Base-by-base conservation (phyloP, 2,888 invertebrate genomes). In the Synanthedon andrenaeformis region DNA sequence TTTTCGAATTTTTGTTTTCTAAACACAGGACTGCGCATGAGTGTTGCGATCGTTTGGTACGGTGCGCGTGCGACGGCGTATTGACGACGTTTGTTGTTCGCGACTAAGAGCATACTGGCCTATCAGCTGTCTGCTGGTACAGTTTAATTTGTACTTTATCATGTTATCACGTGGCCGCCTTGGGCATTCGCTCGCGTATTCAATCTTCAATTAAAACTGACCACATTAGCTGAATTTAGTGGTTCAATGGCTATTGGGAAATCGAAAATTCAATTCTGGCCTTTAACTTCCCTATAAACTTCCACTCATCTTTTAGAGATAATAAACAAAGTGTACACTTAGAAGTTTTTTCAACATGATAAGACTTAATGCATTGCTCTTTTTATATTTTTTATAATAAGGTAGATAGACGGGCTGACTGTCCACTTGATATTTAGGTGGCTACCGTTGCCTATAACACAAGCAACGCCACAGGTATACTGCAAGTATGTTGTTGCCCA, bases 101-200 rank as follows among this genome's bases (percentile, higher is more conserved):
- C 73, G 70, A 69, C 74, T 67, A 58, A 66, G 62, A 62, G 69
- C 65, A 70, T 67, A 66, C 70, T 70, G 83, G 81, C 64, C 76
- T 79, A 79, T 82, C 81, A 80, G 80, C 75, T 76, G 74, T 70
- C 63, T 62, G 73, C 62, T 73, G 72, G 70, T 74, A 75, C 75
- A 73, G 75, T 83, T 82, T 82, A 82, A 80, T 84, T 83, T 78
- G 79, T 81, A 76, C 70, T 80, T 82, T 83, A 82, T 82, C 77
- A 74, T 62, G 73, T 72, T 76, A 79, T 82, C 79, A 81, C 80
- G 81, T 79, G 76, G 77, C 71, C 61, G 61, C 58, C 57, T 60
- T 69, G 64, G 71, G 64, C 62, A 62, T 58, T 61, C 59, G 56
- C 56, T 59, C 62, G 59, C 61, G 60, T 69, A 66, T 64, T 62